A percentile compares a stretch with the other conserved stretches of the same genome.
Conservation (phyloP, 1,140 invertebrate genomes). For the Brachionus rotundiformis region DNA sequence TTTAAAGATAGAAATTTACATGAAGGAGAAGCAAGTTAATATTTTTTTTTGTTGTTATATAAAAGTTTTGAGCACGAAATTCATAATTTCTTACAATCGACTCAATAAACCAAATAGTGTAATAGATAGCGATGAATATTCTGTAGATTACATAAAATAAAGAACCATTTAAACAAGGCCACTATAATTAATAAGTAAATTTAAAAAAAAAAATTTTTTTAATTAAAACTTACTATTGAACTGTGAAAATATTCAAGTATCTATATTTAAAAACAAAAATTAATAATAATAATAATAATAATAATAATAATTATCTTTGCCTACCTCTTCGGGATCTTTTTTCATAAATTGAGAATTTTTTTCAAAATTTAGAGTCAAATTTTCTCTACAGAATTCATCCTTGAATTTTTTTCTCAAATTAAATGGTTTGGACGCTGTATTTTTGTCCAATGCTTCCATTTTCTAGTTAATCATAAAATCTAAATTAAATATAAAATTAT, state of each 20-base stretch:
- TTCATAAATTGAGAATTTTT: slow-evolving; percentile 31
- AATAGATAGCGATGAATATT: slow-evolving; percentile 49
- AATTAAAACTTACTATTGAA: slow-evolving; percentile 25
- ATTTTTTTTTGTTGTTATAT: slow-evolving; percentile 40
- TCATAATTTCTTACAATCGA: slow-evolving; percentile 50
- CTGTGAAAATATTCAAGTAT: slow-evolving; percentile 40
- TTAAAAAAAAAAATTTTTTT: neutral
- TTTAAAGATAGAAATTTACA: too few species aligned
- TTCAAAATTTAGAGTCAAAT: slow-evolving; percentile 46
- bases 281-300: neutral
- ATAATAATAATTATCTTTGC: neutral
- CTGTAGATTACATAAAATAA: slow-evolving; percentile 34
- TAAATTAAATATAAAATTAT: too few species aligned
- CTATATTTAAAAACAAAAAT: neutral
- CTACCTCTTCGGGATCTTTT: slow-evolving; percentile 43
- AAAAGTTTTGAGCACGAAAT: slow-evolving; percentile 34
- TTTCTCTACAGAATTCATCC: slow-evolving; percentile 36
- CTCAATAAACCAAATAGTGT: slow-evolving; percentile 45
- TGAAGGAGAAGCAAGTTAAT: slow-evolving; percentile 19
- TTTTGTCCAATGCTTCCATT: neutral
- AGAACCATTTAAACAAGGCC: slow-evolving; percentile 18
- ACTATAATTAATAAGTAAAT: slow-evolving; percentile 18
- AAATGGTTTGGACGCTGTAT: neutral
- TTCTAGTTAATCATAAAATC: neutral
- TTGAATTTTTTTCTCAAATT: slow-evolving; percentile 10